phyloP scores from a whole-genome alignment of 2,888 invertebrate genomes.

The Pristionchus mayeri region DNA sequence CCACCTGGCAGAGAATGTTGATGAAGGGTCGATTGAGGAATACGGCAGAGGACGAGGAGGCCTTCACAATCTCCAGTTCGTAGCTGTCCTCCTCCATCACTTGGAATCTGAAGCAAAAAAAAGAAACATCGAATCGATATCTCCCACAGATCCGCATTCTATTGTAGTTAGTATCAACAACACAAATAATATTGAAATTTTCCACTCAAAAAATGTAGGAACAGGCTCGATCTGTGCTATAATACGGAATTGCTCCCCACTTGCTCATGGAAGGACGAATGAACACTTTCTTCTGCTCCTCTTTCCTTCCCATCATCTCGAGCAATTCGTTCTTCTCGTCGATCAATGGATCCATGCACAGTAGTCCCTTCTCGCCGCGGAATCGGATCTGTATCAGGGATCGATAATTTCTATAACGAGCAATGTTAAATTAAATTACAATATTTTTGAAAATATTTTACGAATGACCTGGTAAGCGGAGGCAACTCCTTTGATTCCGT shows the following conservation, averaged over 20 bases:
- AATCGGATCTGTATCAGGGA: slow-evolving; percentile 60
- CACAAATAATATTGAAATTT: neutral
- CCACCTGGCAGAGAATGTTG: slow-evolving; percentile 75
- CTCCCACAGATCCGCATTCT: no score
- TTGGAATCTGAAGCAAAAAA: neutral
- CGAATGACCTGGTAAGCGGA: slow-evolving; percentile 39
- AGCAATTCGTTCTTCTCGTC: slow-evolving; percentile 56
- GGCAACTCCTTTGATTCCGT: neutral
- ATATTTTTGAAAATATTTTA: no score
- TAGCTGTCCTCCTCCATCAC: neutral
- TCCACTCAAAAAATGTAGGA: neutral
- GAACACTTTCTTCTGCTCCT: slow-evolving; percentile 14
- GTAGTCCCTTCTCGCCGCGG: slow-evolving; percentile 69
- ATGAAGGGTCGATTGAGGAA: slow-evolving; percentile 76
- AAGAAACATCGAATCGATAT: no score
- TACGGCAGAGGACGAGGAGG: slow-evolving; percentile 68
- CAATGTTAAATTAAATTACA: neutral
- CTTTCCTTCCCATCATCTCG: neutral
- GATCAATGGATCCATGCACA: slow-evolving; percentile 65
- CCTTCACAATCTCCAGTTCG: slow-evolving; percentile 71
- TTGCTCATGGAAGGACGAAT: slow-evolving; percentile 52
- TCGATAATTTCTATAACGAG: neutral
- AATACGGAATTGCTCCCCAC: neutral
- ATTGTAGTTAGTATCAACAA: no score
- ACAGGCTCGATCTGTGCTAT: neutral